Evolutionary conservation across 2,113 vertebrate genomes (phyloP).

Genomic region (Amazona vittata): DNA sequence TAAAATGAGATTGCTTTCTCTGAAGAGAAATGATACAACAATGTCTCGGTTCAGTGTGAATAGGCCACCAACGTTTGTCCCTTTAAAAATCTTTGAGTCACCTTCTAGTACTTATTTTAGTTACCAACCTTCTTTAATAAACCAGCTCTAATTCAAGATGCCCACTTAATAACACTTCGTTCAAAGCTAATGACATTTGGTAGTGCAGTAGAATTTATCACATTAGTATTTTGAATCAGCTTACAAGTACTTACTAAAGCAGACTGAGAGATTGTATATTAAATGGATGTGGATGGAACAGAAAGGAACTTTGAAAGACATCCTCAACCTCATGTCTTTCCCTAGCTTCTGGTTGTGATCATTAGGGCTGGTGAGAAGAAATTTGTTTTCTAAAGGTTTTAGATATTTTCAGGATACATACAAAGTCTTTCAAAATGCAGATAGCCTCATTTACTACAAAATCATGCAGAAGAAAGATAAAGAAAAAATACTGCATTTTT

Average conservation of each 20-base stretch:
- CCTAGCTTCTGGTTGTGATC: background rate
- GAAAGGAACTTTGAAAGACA: background rate
- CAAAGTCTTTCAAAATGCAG: background rate
- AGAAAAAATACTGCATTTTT: background rate
- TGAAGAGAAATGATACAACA: background rate
- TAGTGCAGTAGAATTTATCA: background rate
- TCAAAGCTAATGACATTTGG: background rate
- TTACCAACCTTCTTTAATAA: background rate
- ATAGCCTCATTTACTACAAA: background rate
- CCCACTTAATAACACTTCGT: background rate
- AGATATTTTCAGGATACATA: background rate
- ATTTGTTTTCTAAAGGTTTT: background rate
- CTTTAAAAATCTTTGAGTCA: background rate
- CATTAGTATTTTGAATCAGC: background rate
- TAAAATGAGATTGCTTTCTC: background rate
- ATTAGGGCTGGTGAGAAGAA: background rate
- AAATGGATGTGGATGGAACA: background rate
- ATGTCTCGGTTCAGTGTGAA: background rate
- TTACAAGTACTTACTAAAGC: background rate
- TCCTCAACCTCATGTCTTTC: background rate
- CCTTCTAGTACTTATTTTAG: background rate
- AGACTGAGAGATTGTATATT: background rate
- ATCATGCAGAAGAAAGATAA: background rate
- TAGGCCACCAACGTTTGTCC: background rate
- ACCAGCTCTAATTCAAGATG: background rate